These are phyloP conservation scores for Clostera curtula DNA, from an alignment of 2,888 invertebrate genomes.

Conservation along the genomic window DNA sequence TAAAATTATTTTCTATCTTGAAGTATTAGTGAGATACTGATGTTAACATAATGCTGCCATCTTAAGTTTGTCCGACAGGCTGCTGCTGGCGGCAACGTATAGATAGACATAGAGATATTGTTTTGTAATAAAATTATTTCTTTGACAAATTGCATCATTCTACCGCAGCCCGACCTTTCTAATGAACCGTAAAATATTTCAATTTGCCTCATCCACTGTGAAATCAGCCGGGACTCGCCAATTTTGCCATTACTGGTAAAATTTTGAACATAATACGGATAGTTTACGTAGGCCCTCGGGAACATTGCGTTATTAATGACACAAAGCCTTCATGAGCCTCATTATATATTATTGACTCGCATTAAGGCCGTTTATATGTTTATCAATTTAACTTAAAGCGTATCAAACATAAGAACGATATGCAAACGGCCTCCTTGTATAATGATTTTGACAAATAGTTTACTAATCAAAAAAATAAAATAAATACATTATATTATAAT, in stretches of 20 bases:
- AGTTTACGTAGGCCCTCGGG: slow-evolving; percentile 45
- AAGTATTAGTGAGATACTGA: too few species aligned
- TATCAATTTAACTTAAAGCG: too few species aligned
- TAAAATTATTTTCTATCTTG: too few species aligned
- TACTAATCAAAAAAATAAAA: too few species aligned
- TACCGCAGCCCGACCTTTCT: slow-evolving; percentile 33
- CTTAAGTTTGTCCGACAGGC: too few species aligned
- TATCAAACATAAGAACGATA: too few species aligned
- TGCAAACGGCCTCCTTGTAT: too few species aligned
- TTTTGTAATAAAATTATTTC: slow-evolving; percentile 6
- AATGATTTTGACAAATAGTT: too few species aligned
- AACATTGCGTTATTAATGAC: slow-evolving; percentile 57
- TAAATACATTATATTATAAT: too few species aligned
- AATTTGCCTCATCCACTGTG: slow-evolving; percentile 50
- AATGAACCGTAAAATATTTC: slow-evolving; percentile 56
- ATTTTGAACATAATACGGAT: slow-evolving; percentile 45
- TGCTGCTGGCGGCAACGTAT: too few species aligned
- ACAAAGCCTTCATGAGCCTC: slow-evolving; percentile 47
- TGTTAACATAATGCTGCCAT: too few species aligned
- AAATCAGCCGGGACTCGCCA: slow-evolving; percentile 54
- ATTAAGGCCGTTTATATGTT: too few species aligned
- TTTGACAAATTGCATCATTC: slow-evolving; percentile 7
- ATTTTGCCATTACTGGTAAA: slow-evolving; percentile 52
- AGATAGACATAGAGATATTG: slow-evolving; percentile 3
- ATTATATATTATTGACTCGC: slow-evolving; percentile 35